A percentile compares a stretch with the other conserved stretches of the same genome.
Conservation (phyloP, 2,113 vertebrate genomes). For the Poecilia latipinna region DNA sequence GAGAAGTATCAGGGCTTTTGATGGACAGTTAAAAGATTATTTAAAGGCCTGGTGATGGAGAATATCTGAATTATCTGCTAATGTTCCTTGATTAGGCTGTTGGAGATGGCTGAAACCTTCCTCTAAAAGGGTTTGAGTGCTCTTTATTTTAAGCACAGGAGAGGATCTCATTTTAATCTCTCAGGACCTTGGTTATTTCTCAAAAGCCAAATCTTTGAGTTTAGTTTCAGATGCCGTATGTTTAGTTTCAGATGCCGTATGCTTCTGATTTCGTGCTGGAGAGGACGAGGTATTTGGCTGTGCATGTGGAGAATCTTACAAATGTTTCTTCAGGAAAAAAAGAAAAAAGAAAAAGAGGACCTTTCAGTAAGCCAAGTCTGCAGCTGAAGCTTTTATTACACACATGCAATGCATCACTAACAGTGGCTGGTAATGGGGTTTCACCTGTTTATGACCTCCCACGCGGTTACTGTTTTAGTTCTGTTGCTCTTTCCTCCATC, state of each 20-base stretch:
- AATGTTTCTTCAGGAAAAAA: slow-evolving; percentile 28
- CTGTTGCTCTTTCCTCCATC: slow-evolving; percentile 43
- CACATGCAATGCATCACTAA: slow-evolving; percentile 9
- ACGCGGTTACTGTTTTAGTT: slow-evolving; percentile 37
- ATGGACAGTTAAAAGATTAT: slow-evolving; percentile 63
- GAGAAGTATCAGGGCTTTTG: slow-evolving; percentile 43
- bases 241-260: background rate
- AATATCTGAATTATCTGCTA: slow-evolving; percentile 40
- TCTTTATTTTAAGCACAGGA: background rate
- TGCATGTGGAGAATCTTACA: slow-evolving; percentile 22
- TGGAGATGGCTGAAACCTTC: slow-evolving; percentile 13
- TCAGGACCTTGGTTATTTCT: slow-evolving; percentile 2
- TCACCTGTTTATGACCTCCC: slow-evolving; percentile 39
- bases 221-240: background rate
- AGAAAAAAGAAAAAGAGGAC: slow-evolving; percentile 17
- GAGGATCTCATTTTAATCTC: background rate
- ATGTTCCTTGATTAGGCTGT: slow-evolving; percentile 47
- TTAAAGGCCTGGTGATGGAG: slow-evolving; percentile 47
- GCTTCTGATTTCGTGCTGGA: slow-evolving; percentile 11
- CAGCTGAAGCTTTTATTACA: slow-evolving; percentile 6
- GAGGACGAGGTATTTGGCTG: slow-evolving; percentile 35
- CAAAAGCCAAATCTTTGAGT: slow-evolving; percentile 13
- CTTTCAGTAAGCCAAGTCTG: slow-evolving; percentile 29
- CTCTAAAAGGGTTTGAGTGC: slow-evolving; percentile 1
- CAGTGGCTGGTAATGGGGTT: slow-evolving; percentile 25